Conservation (phyloP, 2,797 vertebrate genomes). For the Eremophila alpestris region DNA sequence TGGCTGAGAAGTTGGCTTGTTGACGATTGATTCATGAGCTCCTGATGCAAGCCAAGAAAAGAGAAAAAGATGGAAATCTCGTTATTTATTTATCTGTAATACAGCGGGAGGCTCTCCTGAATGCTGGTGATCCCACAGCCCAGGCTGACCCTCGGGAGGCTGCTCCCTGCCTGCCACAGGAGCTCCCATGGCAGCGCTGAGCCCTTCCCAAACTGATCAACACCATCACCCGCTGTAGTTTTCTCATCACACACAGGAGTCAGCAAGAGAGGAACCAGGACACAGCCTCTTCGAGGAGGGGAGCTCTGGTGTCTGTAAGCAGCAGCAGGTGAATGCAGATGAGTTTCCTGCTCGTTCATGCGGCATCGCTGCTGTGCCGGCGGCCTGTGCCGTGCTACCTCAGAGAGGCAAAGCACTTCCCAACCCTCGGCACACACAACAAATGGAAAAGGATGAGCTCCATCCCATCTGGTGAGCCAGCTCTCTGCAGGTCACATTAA, state of each 20-base stretch:
- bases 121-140: not conserved
- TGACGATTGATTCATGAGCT: slow-evolving; percentile 43
- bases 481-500: slow-evolving; percentile 64
- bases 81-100: slow-evolving; percentile 3
- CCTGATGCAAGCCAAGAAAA: not conserved
- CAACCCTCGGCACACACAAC: not conserved
- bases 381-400: not conserved
- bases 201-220: not conserved
- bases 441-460: slow-evolving; percentile 19
- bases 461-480: slow-evolving; percentile 44
- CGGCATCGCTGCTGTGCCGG: not conserved
- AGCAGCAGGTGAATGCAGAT: not conserved
- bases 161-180: not conserved
- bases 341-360: not conserved
- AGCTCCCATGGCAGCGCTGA: not conserved
- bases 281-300: not conserved
- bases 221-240: not conserved
- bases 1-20: slow-evolving; percentile 51
- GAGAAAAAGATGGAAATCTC: not conserved
- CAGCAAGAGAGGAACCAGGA: slow-evolving; percentile 1
- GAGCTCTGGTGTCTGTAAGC: not conserved
- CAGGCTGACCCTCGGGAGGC: not conserved
- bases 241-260: slow-evolving; percentile 11
- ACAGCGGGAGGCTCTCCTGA: slow-evolving; percentile 19
- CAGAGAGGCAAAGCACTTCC: slow-evolving; percentile 4